phyloP scores from a whole-genome alignment of 1,140 invertebrate species.

The Drosophila serrata region DNA sequence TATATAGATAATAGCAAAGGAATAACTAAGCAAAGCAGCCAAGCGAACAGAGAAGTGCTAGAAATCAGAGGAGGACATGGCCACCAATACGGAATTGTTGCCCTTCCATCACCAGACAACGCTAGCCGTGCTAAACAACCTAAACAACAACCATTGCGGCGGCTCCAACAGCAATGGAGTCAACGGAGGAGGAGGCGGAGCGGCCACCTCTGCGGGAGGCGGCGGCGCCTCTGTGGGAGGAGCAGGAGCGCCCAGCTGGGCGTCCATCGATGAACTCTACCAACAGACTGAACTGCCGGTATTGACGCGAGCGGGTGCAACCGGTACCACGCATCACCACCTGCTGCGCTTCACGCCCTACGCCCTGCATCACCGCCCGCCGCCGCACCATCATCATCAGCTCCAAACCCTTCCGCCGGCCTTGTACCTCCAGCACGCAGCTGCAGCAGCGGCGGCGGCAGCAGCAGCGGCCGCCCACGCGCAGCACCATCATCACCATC shows the following conservation, averaged over 20 bases:
- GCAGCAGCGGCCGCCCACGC: conserved; percentile 73
- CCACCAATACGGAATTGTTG: conserved; percentile 81
- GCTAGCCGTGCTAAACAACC: conserved; percentile 77
- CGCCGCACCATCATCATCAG: conserved; percentile 60
- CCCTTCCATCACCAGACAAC: conserved; percentile 83
- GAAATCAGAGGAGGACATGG: conserved; percentile 60
- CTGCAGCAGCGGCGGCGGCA: conserved; percentile 74
- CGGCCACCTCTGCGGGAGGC: conserved; percentile 41
- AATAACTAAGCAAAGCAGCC: conserved; percentile 13
- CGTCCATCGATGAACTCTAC: conserved; percentile 80
- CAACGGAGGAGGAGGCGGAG: conserved; percentile 33
- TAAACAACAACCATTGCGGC: conserved; percentile 79
- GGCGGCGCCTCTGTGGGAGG: conserved; percentile 17
- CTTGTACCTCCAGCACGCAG: conserved; percentile 78
- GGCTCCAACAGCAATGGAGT: conserved; percentile 48
- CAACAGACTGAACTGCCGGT: conserved; percentile 84
- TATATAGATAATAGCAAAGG: conserved; percentile 27
- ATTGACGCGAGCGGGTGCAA: conserved; percentile 69
- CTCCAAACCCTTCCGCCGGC: conserved; percentile 75
- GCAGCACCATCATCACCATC: conserved; percentile 77
- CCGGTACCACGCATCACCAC: conserved; percentile 65
- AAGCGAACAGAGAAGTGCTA: conserved; percentile 24
- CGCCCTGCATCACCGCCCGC: conserved; percentile 79
- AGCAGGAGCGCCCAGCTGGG: conserved; percentile 59
- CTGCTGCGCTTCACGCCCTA: conserved; percentile 84